These are phyloP conservation scores for Sebastes oblongus DNA, from an alignment of 2,797 vertebrate species.

Conservation along the genomic window DNA sequence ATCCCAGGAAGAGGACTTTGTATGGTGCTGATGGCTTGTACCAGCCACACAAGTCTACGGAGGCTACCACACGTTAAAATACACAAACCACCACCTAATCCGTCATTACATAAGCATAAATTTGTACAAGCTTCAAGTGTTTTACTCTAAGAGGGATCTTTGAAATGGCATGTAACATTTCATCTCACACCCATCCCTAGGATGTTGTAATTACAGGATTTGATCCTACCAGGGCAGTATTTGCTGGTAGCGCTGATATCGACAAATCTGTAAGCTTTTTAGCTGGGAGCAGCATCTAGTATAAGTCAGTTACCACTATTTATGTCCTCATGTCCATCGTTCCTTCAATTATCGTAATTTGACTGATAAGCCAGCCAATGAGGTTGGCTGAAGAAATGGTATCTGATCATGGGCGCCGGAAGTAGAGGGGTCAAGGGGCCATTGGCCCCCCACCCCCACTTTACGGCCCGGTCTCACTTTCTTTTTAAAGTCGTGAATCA, in stretches of 20 bases:
- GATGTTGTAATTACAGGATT: conserved; percentile 26
- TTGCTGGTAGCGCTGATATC: conserved; percentile 22
- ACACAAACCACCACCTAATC: conserved; percentile 55
- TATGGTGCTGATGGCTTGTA: conserved; percentile 32
- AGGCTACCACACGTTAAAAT: conserved; percentile 53
- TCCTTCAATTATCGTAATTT: neutral
- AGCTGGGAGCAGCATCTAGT: conserved; percentile 1
- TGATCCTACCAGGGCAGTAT: conserved; percentile 15
- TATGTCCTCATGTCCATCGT: neutral
- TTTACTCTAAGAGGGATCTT: conserved; percentile 44
- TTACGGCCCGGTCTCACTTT: too few species aligned
- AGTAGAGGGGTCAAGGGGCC: too few species aligned
- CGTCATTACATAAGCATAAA: conserved; percentile 65
- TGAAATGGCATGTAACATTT: conserved; percentile 52
- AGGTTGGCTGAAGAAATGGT: neutral
- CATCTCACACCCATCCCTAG: conserved; percentile 9
- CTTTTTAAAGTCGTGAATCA: too few species aligned
- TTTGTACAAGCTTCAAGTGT: conserved; percentile 51
- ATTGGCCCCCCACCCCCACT: too few species aligned
- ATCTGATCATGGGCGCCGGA: neutral
- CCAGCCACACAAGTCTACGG: conserved; percentile 23
- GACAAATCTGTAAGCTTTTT: conserved; percentile 38
- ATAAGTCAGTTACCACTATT: conserved; percentile 10
- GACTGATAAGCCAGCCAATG: neutral
- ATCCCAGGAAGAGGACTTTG: conserved; percentile 66